Evolutionary conservation across 2,888 invertebrate genomes (phyloP).

Genomic region (Conchocele bisecta): DNA sequence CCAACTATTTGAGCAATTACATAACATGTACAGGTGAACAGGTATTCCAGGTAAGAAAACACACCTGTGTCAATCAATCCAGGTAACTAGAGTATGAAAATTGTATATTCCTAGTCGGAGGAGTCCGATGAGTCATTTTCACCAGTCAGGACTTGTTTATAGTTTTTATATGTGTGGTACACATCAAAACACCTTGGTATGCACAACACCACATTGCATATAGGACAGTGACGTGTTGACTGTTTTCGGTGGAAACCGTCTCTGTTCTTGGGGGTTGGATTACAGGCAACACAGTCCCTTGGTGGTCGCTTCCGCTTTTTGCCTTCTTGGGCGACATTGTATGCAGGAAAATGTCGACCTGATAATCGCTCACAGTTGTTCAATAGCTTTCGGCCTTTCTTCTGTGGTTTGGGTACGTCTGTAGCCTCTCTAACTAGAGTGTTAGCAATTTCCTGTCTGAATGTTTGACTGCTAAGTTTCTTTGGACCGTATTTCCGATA

Average conservation of each 20-base stretch:
- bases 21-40: too few species aligned
- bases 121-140: too few species aligned
- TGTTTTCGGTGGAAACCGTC: background rate
- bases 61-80: too few species aligned
- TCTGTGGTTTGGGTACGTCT: background rate
- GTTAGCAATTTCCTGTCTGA: background rate
- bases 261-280: background rate
- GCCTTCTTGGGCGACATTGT: background rate
- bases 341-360: conserved; percentile 8
- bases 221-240: background rate
- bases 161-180: background rate
- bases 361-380: background rate
- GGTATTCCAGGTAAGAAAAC: too few species aligned
- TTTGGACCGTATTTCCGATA: background rate
- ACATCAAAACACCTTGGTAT: conserved; percentile 5
- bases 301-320: conserved; percentile 8
- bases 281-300: conserved; percentile 10
- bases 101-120: too few species aligned
- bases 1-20: too few species aligned
- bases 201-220: conserved; percentile 4
- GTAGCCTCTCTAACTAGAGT: background rate
- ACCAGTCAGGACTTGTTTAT: background rate
- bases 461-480: background rate
- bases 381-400: background rate
- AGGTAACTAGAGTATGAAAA: too few species aligned